Percentiles rank a stretch among this genome's conserved stretches.
Conservation (phyloP, 1,140 invertebrate genomes). For the Octopus sinensis region DNA sequence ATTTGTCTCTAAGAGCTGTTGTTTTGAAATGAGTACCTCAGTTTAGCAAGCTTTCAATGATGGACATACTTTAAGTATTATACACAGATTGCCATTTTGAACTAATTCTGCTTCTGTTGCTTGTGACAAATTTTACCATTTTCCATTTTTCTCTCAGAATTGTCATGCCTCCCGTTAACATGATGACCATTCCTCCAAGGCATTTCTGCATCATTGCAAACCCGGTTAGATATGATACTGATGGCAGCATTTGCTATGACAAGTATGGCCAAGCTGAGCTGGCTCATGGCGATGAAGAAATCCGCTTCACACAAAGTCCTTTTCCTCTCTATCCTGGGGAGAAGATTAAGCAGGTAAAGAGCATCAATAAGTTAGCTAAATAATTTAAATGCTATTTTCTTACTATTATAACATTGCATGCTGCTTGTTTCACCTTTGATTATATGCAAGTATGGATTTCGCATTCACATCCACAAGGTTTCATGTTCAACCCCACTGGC, state of each 20-base stretch:
- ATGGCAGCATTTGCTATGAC: constrained; percentile 53
- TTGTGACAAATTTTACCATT: background rate
- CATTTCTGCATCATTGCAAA: constrained; percentile 61
- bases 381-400: too few relatives aligned
- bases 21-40: too few relatives aligned
- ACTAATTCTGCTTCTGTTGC: too few relatives aligned
- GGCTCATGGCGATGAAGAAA: constrained; percentile 59
- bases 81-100: too few relatives aligned
- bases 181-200: constrained; percentile 61
- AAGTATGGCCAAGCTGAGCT: constrained; percentile 56
- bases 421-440: too few relatives aligned
- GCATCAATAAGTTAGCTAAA: background rate
- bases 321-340: constrained; percentile 63
- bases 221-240: constrained; percentile 55
- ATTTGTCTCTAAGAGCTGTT: too few relatives aligned
- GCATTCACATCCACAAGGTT: too few relatives aligned
- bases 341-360: constrained; percentile 51
- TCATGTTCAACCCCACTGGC: too few relatives aligned
- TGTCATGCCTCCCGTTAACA: constrained; percentile 56
- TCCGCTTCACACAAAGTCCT: constrained; percentile 61
- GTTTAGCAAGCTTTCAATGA: too few relatives aligned
- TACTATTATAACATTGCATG: too few relatives aligned
- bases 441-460: too few relatives aligned
- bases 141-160: constrained; percentile 40
- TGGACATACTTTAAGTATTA: too few relatives aligned